Conservation (phyloP, 2,797 vertebrate species). For the Sarcophilus harrisii region DNA sequence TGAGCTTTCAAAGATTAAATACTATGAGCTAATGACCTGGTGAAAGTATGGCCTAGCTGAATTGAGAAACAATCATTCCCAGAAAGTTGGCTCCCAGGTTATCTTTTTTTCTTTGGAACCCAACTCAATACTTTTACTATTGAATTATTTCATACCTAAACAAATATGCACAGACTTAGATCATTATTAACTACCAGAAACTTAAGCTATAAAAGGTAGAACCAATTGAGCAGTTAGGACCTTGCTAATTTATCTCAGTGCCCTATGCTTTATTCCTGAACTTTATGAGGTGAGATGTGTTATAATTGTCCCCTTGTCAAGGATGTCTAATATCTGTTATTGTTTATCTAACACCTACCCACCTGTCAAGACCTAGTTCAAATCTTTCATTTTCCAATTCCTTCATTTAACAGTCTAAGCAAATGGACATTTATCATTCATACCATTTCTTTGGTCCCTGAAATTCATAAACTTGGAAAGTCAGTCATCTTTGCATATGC, state of each 20-base stretch:
- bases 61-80: background rate
- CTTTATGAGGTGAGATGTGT: background rate
- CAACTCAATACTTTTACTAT: background rate
- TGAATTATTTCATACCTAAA: background rate
- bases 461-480: background rate
- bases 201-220: background rate
- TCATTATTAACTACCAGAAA: background rate
- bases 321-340: fast-evolving
- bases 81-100: background rate
- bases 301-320: background rate
- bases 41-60: background rate
- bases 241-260: background rate
- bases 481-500: background rate
- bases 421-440: background rate
- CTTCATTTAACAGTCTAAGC: background rate
- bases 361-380: background rate
- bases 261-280: background rate
- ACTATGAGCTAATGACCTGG: background rate
- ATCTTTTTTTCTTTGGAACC: background rate
- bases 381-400: background rate
- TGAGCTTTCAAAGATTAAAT: background rate
- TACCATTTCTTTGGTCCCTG: background rate
- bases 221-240: background rate
- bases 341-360: background rate
- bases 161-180: background rate